A percentile compares a stretch with the other conserved stretches of the same genome.
These are phyloP conservation scores for Corapipo altera DNA, from an alignment of 2,113 vertebrate genomes.

Conservation along the genomic window DNA sequence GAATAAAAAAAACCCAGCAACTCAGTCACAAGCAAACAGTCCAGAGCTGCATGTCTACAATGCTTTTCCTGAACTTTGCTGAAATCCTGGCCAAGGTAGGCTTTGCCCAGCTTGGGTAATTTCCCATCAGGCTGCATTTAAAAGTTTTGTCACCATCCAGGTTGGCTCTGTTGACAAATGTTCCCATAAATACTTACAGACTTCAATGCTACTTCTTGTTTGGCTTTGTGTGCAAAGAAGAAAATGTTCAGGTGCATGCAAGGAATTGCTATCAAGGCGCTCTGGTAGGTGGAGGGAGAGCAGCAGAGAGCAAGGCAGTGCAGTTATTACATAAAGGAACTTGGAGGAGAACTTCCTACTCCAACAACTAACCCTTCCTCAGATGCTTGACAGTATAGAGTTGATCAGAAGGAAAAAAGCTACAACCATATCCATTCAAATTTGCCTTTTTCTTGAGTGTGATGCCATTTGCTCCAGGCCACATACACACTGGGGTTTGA, in stretches of 20 bases:
- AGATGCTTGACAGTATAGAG: background rate
- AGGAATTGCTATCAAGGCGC: conserved; percentile 30
- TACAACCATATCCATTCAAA: background rate
- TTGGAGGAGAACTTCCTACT: background rate
- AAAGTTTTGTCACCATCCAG: conserved; percentile 53
- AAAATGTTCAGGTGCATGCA: background rate
- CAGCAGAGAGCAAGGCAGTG: background rate
- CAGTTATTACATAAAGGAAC: background rate
- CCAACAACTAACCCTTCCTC: background rate
- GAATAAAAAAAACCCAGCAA: background rate
- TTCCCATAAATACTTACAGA: conserved; percentile 69
- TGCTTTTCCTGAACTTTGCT: conserved; percentile 20
- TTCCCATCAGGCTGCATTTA: conserved; percentile 64
- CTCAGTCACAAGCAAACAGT: conserved; percentile 2
- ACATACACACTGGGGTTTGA: background rate
- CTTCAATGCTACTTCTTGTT: conserved; percentile 55
- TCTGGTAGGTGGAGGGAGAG: background rate
- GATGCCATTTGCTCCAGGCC: background rate
- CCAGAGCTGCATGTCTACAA: background rate
- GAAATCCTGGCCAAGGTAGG: conserved; percentile 43
- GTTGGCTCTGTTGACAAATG: conserved; percentile 64
- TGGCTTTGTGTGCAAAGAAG: background rate
- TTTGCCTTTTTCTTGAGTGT: background rate
- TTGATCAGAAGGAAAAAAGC: background rate
- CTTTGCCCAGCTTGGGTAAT: conserved; percentile 48